Base-by-base conservation (phyloP, 2,888 invertebrate genomes). In the Micoletzkya japonica region DNA sequence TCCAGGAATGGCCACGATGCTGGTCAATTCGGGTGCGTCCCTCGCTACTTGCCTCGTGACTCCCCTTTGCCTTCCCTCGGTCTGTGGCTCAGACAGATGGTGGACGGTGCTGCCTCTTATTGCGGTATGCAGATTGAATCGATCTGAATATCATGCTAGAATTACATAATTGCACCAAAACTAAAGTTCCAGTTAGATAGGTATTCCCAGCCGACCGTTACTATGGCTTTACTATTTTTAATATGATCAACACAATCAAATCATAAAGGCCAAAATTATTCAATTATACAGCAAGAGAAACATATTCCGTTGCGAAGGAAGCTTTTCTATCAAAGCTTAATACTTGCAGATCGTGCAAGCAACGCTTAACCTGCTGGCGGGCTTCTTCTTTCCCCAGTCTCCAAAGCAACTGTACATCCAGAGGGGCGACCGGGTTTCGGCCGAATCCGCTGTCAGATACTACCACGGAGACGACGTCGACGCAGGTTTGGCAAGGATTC, bases 341-440 rank as follows among this genome's bases (percentile, higher is more conserved):
- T 20, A 44, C 20, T 26, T 63, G 28, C 28, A 66, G 64, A 66
- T 66, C 36, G 30, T 66, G 37, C 52, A 54, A 54, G 76, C 81
- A 4, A 71, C 76, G 20, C 49, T 78, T 17, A 81, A 83, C 44
- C 70, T 83, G 28, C 50, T 74, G 20, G 50, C 79, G 1, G 76
- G 76, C 3, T 34, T 73, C 1, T 71, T 74, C 66, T 79, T 82
- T 39, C 83, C 82, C 4, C 77, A 82, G 63, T 78, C 78, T 30
- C 83, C 83, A 1, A 83, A 83, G 73, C 82, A 83, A 28, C 70
- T 83, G 24, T 83, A 77, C 70, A 81, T 83, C n/a, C 79, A 76
- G 20, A 64, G 71, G 20, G 57, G 58, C 2, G 64, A 70, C 58
- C 28, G 77, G 34, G 69, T 69, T 44, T 74, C 59, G 3, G 79